Base-by-base conservation (phyloP, 2,888 invertebrate genomes). In the Drosophila nr. perissopoda region DNA sequence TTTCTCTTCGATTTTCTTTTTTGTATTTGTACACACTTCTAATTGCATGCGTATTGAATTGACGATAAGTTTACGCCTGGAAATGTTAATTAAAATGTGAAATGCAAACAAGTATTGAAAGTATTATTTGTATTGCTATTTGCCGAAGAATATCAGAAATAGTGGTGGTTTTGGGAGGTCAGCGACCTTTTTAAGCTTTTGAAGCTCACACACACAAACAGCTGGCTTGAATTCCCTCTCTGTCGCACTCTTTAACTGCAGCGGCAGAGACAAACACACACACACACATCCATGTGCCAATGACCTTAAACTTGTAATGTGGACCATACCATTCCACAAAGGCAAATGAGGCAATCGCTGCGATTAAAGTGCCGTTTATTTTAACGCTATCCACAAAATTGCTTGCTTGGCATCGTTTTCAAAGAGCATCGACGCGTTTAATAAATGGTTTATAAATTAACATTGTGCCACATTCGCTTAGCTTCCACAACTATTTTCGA, bases 21-120 rank as follows among this genome's bases (percentile, higher is more conserved):
- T 80, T 76, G 36, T 56, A 38, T 83, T 81, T 86, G 71, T 81
- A 75, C 59, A 67, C 73, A 69, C 68, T 73, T 77, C 69, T 87
- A 80, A 83, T 86, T 81, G 86, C 86, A 83, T 84, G 83, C 84
- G 82, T 82, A 84, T 78, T 80, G 78, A 82, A 70, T 76, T 77
- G 78, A 65, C 61, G 62, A 70, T 80, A 77, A 78, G 69, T 69
- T 81, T 83, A 90, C 88, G 90, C 87, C 80, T 65, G 58, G 69
- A 89, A 85, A 90, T 90, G 90, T 91, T 91, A 87, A 91, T 91
- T 90, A 90, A 89, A 91, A 76, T 82, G 78, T 83, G 83, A 80
- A 81, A 82, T 85, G 80, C 85, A 82, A 69, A 72, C 70, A 53
- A 51, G 45, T 45, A 45, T 63, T 27, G 29, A 40, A 27, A 51